Evolutionary conservation across 2,888 invertebrate genomes (phyloP).

Genomic region (Harmothoe impar): DNA sequence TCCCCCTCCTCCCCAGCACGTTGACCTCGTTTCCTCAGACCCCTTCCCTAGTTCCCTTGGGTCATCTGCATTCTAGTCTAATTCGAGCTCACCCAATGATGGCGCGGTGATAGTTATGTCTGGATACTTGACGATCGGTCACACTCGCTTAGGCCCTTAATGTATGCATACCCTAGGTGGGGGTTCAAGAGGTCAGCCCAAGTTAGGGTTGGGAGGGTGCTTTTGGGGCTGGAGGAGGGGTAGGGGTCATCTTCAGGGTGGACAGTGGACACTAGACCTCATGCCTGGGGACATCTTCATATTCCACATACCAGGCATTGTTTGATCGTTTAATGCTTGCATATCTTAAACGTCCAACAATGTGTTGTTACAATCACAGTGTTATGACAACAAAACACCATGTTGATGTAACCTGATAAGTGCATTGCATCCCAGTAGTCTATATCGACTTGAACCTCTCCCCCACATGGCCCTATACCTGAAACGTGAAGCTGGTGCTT

Average conservation of each 20-base stretch:
- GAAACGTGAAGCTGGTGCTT: not conserved
- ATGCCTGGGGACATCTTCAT: constrained; percentile 36
- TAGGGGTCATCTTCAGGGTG: constrained; percentile 19
- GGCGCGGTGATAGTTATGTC: constrained; percentile 35
- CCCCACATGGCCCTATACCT: not conserved
- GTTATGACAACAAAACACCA: too few relatives aligned
- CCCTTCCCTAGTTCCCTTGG: constrained; percentile 10
- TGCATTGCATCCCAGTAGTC: too few relatives aligned
- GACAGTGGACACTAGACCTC: not conserved
- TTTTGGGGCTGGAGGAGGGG: not conserved
- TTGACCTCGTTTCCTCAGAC: constrained; percentile 42
- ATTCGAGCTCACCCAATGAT: constrained; percentile 7
- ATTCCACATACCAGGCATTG: not conserved
- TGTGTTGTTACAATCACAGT: too few relatives aligned
- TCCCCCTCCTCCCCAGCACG: not conserved
- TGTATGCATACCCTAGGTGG: constrained; percentile 12
- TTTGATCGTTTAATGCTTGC: not conserved
- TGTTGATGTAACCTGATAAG: too few relatives aligned
- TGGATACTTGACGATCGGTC: constrained; percentile 32
- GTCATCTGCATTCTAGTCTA: constrained; percentile 53
- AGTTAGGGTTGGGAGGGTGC: not conserved
- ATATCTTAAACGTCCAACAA: not conserved
- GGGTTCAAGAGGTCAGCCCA: constrained; percentile 46
- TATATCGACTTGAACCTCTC: too few relatives aligned
- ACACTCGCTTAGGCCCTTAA: constrained; percentile 33